These are phyloP conservation scores for Pangasianodon gigas DNA, from an alignment of 2,113 vertebrate species.

Conservation along the genomic window DNA sequence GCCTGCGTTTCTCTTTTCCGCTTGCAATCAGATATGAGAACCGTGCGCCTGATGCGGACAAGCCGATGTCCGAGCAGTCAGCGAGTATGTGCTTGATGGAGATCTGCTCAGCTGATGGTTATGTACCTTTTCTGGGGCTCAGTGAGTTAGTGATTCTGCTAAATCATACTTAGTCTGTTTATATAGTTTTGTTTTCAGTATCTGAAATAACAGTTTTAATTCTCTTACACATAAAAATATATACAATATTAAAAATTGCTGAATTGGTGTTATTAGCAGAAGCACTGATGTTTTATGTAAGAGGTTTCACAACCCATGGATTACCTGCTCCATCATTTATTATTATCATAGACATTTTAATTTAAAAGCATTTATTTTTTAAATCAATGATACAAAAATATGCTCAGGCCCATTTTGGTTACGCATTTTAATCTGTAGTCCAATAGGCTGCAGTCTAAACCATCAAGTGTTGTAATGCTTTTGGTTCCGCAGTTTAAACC, in stretches of 20 bases:
- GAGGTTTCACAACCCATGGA: background rate
- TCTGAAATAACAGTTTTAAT: background rate
- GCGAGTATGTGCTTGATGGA: conserved; percentile 5
- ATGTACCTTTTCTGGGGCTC: conserved; percentile 18
- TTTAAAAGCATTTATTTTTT: background rate
- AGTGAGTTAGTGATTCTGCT: conserved; percentile 22
- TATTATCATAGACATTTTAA: background rate
- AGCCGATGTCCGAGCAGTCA: conserved; percentile 24
- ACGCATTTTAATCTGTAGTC: background rate
- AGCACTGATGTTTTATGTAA: background rate
- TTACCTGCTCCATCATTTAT: background rate
- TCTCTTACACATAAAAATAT: background rate
- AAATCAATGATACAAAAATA: background rate
- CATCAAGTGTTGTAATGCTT: background rate
- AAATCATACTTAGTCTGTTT: conserved; percentile 24
- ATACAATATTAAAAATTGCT: background rate
- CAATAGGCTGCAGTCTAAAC: conserved; percentile 2
- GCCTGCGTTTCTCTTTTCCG: conserved; percentile 33
- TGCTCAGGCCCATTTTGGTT: background rate
- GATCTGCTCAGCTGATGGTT: conserved; percentile 34
- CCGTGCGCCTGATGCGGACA: conserved; percentile 16
- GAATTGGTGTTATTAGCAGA: background rate
- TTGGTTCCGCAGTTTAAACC: background rate
- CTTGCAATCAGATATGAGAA: conserved; percentile 17
- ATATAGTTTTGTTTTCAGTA: background rate